Evolutionary conservation across 2,797 vertebrate genomes (phyloP).

Genomic region (Antrozous pallidus): DNA sequence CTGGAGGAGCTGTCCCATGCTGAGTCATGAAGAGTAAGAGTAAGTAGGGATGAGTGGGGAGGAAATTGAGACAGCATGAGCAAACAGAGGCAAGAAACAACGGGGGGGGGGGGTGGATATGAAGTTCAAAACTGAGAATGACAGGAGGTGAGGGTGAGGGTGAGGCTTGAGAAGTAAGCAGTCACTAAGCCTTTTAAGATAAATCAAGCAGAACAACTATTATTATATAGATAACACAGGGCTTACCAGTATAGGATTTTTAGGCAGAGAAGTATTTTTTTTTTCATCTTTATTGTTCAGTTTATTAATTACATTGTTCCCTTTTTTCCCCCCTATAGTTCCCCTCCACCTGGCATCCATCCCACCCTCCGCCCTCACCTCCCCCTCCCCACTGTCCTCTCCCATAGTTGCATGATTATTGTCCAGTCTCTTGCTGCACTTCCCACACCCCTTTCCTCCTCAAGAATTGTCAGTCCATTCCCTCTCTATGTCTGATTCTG

Average conservation of each 20-base stretch:
- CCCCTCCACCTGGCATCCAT: no score
- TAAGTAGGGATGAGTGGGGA: not conserved
- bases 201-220: not conserved
- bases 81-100: constrained; percentile 11
- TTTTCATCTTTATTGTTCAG: no score
- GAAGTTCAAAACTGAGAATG: not conserved
- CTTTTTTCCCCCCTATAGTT: no score
- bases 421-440: no score
- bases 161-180: not conserved
- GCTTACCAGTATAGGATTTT: not conserved
- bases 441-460: no score
- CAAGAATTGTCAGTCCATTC: no score
- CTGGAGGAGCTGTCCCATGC: not conserved
- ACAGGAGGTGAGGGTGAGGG: not conserved
- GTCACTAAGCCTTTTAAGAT: not conserved
- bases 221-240: not conserved
- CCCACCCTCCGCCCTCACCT: no score
- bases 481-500: no score
- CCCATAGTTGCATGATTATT: no score
- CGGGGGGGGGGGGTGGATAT: not conserved
- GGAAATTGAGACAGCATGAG: not conserved
- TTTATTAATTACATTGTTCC: no score
- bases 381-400: no score
- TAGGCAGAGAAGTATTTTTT: not conserved
- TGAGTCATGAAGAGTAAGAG: constrained; percentile 22